These are phyloP conservation scores for Leptinotarsa juncta DNA, from an alignment of 2,888 invertebrate genomes.

Conservation along the genomic window DNA sequence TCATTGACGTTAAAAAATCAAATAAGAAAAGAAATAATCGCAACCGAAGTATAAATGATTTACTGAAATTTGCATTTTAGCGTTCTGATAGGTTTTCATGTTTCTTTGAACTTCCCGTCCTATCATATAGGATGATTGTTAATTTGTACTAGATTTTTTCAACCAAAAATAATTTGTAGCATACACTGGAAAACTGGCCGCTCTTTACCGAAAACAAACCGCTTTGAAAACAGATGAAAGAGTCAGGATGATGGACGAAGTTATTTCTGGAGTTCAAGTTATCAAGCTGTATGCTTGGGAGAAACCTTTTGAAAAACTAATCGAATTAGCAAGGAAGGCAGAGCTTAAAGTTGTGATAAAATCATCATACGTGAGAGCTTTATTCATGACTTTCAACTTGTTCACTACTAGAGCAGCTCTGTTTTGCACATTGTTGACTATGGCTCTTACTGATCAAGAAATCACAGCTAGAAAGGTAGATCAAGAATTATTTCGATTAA, in stretches of 20 bases:
- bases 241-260: conserved; percentile 94
- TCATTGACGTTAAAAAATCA: too few species aligned
- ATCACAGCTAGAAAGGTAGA: conserved; percentile 78
- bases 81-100: too few species aligned
- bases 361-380: conserved; percentile 73
- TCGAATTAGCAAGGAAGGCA: conserved; percentile 70
- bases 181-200: conserved; percentile 74
- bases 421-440: conserved; percentile 79
- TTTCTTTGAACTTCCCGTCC: too few species aligned
- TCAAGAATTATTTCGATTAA: too few species aligned
- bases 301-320: conserved; percentile 74
- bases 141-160: too few species aligned
- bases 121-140: too few species aligned
- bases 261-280: conserved; percentile 92
- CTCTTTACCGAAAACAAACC: conserved; percentile 78
- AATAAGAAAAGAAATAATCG: too few species aligned
- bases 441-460: conserved; percentile 73
- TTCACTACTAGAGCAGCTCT: conserved; percentile 86
- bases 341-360: conserved; percentile 71
- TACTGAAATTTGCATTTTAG: too few species aligned
- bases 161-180: conserved; percentile 61
- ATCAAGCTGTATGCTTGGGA: conserved; percentile 84
- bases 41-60: too few species aligned
- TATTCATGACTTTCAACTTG: conserved; percentile 81
- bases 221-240: conserved; percentile 90